Evolutionary conservation across 2,113 vertebrate genomes (phyloP).

Genomic region (Otis tarda): DNA sequence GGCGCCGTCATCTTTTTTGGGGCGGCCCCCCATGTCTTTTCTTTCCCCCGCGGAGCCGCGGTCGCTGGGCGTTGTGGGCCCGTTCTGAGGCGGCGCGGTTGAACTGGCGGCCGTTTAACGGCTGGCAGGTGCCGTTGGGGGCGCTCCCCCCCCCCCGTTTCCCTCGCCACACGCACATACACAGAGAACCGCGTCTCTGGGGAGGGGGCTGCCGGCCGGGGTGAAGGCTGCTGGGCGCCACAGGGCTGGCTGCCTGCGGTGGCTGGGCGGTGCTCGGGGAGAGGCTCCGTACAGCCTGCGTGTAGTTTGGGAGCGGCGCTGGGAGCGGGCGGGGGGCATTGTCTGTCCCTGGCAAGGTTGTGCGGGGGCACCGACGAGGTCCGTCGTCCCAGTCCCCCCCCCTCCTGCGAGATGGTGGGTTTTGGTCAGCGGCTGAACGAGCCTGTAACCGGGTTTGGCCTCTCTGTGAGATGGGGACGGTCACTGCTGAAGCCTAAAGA

Average conservation of each 20-base stretch:
- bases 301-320: neutral
- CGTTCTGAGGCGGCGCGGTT: neutral
- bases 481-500: neutral
- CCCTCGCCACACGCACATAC: too few species aligned
- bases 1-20: too few species aligned
- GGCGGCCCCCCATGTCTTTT: neutral
- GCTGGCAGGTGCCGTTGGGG: slow-evolving; percentile 14
- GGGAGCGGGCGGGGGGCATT: neutral
- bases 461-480: neutral
- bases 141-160: too few species aligned
- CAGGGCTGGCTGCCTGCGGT: neutral
- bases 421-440: neutral
- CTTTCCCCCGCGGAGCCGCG: neutral
- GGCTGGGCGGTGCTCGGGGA: neutral
- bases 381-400: too few species aligned
- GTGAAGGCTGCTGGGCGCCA: neutral
- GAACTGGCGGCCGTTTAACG: neutral
- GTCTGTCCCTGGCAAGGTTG: neutral
- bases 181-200: neutral
- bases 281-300: neutral
- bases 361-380: neutral
- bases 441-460: neutral
- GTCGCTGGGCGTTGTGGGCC: neutral
- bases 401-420: neutral
- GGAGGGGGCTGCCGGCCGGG: neutral